Evolutionary conservation across 2,113 vertebrate genomes (phyloP), one percentile per base, ranked within the genome.

Genomic region (Scalopus aquaticus): DNA sequence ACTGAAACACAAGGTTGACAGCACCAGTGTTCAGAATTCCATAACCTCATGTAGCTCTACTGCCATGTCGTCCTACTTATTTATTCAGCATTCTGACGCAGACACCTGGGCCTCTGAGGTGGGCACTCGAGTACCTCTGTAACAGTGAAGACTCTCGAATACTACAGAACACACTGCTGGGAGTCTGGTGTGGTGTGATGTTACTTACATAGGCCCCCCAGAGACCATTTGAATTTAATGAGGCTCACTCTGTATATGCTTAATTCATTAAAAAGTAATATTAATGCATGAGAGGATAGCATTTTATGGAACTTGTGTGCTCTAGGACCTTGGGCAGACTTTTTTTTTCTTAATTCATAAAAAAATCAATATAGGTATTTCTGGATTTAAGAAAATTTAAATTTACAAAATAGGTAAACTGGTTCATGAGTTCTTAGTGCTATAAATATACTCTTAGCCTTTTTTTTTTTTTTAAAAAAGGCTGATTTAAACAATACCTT

Each of bases 221-320:
- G 84, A 81, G 79, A 88, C 17, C n/a, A 51, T 80, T 93, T 42
- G 46, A 77, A 49, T 78, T 95, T 94, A 95, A 96, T 88, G 88
- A 86, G 28, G 70, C 73, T 64, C 93, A 87, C 44, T 91, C 54
- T 87, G 3, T 92, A 37, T 94, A 28, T 91, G 92, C 96, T 94
- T 95, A 93, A 95, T 82, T 93, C 0, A 10, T 92, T 95, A 39
- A 90, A 85, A 92, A 92, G 72, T 83, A 73, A 56, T 86, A 83
- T 54, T 83, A 94, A 90, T 84, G n/a, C 65, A 93, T n/a, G 30
- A 84, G 49, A 95, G 44, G 74, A 62, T 24, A 26, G 10, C 22
- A 79, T 78, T 87, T 95, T 93, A 69, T 69, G 65, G 35, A 88
- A 89, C 42, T 76, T 86, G 5, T 92, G n/a, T 93, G 58, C 79